Evolutionary conservation across 2,797 vertebrate genomes (phyloP).

Genomic region (Onychomys arenicola): DNA sequence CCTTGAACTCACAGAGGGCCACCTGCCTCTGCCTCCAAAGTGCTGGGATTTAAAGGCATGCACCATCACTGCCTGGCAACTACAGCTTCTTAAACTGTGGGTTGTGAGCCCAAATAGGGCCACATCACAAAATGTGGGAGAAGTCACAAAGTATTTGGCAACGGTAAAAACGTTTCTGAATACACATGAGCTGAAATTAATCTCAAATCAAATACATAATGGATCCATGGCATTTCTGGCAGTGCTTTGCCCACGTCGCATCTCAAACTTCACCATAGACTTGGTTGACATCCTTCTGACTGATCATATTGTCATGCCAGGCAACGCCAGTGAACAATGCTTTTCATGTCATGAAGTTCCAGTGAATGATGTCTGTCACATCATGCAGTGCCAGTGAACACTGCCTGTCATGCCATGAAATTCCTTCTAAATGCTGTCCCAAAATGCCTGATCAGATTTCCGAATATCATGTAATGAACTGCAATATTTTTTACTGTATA

Average conservation of each 20-base stretch:
- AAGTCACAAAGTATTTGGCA: background rate
- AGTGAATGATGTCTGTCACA: background rate
- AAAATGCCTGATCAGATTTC: background rate
- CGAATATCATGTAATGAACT: background rate
- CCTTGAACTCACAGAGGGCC: too few species aligned
- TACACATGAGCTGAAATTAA: background rate
- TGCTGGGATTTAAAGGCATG: too few species aligned
- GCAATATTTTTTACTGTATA: background rate
- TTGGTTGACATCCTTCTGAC: background rate
- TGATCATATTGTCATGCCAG: background rate
- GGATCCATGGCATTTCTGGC: background rate
- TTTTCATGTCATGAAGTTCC: background rate
- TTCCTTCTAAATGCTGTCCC: background rate
- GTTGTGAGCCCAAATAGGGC: background rate
- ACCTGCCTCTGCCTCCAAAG: too few species aligned
- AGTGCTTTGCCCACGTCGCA: rapidly evolving
- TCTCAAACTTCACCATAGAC: background rate
- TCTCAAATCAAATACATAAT: background rate
- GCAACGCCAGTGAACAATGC: background rate
- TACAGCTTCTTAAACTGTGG: background rate
- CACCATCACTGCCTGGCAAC: too few species aligned
- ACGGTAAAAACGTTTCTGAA: background rate
- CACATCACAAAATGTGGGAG: background rate
- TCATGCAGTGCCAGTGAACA: background rate
- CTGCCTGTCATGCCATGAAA: background rate